phyloP scores from a whole-genome alignment of 2,797 vertebrate genomes.

The Hoplostethus mediterraneus region DNA sequence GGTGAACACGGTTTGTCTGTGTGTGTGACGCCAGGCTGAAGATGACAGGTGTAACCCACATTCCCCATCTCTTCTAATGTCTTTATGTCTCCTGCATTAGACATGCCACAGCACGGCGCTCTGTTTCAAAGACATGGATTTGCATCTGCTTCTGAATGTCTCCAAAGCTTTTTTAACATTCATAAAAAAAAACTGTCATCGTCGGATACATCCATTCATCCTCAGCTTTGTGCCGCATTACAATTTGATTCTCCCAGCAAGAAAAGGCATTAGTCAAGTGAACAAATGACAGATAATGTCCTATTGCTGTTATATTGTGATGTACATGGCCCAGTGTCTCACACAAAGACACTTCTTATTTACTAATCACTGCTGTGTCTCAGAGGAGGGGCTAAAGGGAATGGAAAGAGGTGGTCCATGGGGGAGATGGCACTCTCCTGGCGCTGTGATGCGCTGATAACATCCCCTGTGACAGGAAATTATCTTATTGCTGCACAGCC shows the following conservation, averaged over 20 bases:
- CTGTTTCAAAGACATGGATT: conserved; percentile 53
- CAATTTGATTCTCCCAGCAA: conserved; percentile 49
- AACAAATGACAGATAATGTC: conserved; percentile 56
- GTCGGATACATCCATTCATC: conserved; percentile 38
- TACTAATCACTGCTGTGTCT: conserved; percentile 61
- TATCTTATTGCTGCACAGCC: conserved; percentile 58
- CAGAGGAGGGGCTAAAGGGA: conserved; percentile 44
- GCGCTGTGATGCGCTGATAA: conserved; percentile 62
- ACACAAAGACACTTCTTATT: conserved; percentile 51
- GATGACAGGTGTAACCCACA: conserved; percentile 66
- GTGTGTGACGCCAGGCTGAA: conserved; percentile 43
- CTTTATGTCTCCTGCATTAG: conserved; percentile 58
- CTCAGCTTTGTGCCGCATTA: conserved; percentile 48
- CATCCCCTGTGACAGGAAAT: conserved; percentile 65
- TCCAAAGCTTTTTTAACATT: conserved; percentile 12
- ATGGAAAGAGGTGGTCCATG: conserved; percentile 47
- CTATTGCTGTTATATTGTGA: conserved; percentile 47
- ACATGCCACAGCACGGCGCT: conserved; percentile 41
- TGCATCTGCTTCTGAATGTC: conserved; percentile 37
- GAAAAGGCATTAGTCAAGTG: conserved; percentile 59
- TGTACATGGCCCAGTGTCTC: conserved; percentile 29
- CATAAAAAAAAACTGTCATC: conserved; percentile 39
- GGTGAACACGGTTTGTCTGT: conserved; percentile 24
- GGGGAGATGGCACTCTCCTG: conserved; percentile 19
- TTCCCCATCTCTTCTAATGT: conserved; percentile 54